Conservation (phyloP, 37 sponge, comb jelly and placozoan genomes). For the Crambe crambe region DNA sequence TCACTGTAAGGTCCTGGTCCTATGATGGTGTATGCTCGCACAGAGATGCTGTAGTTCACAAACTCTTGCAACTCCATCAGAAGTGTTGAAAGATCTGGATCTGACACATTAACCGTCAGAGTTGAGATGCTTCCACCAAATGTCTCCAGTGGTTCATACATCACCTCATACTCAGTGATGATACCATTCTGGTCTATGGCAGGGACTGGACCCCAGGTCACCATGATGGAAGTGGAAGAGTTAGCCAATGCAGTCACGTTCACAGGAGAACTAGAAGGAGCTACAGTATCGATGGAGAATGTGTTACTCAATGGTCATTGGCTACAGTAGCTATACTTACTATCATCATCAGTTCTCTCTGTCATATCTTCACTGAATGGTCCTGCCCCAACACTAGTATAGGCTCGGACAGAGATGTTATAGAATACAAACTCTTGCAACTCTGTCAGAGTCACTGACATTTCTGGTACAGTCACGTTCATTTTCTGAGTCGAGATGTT, state of each 20-base stretch:
- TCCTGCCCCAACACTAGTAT: constrained; percentile 26
- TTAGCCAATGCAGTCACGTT: constrained; percentile 6
- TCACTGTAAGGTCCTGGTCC: constrained; percentile 35
- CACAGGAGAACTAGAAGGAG: constrained; percentile 10
- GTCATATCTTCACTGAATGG: constrained; percentile 15
- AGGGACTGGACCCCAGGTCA: constrained; percentile 16
- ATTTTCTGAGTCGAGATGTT: background rate
- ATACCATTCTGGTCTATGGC: constrained; percentile 17
- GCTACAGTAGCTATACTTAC: too few species aligned
- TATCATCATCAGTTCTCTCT: constrained; percentile 22
- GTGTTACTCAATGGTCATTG: too few species aligned
- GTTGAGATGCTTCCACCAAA: background rate
- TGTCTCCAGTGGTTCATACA: background rate
- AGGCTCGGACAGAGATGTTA: constrained; percentile 37
- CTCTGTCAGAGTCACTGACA: background rate
- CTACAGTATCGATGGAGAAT: too few species aligned
- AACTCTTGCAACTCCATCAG: constrained; percentile 15
- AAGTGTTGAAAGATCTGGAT: background rate
- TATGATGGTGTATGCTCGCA: constrained; percentile 25
- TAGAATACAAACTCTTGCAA: constrained; percentile 24
- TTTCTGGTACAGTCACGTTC: background rate
- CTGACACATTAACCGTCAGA: background rate
- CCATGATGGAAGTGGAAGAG: constrained; percentile 6
- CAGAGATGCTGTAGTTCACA: constrained; percentile 29
- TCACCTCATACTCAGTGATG: constrained; percentile 24